Evolutionary conservation across 1,140 invertebrate genomes (phyloP), one percentile per base, ranked within the genome.

Genomic region (Leptopilina boulardi): DNA sequence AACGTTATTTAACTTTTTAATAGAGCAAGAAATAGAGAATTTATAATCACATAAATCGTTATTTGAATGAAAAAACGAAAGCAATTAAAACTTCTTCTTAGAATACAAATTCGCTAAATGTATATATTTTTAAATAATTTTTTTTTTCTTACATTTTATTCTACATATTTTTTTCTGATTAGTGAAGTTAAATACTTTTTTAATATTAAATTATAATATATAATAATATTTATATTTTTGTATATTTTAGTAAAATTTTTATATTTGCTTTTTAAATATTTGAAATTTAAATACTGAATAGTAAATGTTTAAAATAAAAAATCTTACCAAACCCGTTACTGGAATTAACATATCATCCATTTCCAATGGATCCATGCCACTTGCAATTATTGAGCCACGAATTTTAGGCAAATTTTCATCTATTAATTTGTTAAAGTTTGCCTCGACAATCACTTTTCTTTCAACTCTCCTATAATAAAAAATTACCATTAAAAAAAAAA

Each of bases 361-460:
- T 10, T 70, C 15, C 54, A 78, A 1, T 3, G 85, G 84, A 19
- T 86, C 85, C 41, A 82, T 26, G 5, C 59, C 59, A 66, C 26
- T 30, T 13, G 56, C 70, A 1, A 76, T n/a, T 4, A 87, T 71
- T 3, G 34, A 13, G 0, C 66, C 8, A 0, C 18, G 76, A 23
- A 85, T 73, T 0, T 3, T 0, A 0, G 80, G 71, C 8, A 84
- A 66, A 11, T 81, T 21, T 8, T 8, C 0, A 19, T 86, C 85
- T 23, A 86, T 51, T 4, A 79, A 0, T 0, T 78, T 34, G 19
- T 85, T 66, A 9, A 85, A 3, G 0, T 79, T 73, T 0, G 47
- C 51, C 19, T 76, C 34, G 10, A 56, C 3, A 56, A 26, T 54
- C 5, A 71, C 59, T 10, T 54, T 56, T 41, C n/a, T 56, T 21